Evolutionary conservation across 2,797 vertebrate species (phyloP), one percentile per base, ranked within the genome.

Genomic region (Premnoplex brunnescens): DNA sequence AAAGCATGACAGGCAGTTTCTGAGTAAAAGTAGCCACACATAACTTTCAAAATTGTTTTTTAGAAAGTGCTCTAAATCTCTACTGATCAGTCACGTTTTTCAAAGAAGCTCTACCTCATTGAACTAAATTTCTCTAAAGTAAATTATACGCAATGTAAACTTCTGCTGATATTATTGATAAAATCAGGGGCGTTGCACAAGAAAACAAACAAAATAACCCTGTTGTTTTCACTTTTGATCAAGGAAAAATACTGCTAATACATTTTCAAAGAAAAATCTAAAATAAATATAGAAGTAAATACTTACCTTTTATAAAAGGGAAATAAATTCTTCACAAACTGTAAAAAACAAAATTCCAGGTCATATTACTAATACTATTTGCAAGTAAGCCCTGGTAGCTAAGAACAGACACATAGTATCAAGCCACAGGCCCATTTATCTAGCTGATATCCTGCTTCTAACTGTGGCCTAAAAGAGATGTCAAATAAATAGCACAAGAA

Each of bases 21-120:
- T 90, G 37, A 91, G 54, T 95, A 92, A 87, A 96, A 96, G 92
- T 95, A 93, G 71, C 89, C 94, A 87, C n/a, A 14, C 13, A 51
- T 34, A 82, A 75, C 79, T 86, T 95, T 73, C 67, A 69, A 91
- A 96, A 73, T 32, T 88, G 23, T 41, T 88, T 80, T 66, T 77
- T 51, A 71, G 36, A 74, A 84, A 93, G 54, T 81, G 30, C 14
- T 81, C 58, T 75, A 9, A 51, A 37, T 59, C 62, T 67, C 62
- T 87, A 60, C 41, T 64, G 58, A 91, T 69, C 44, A 49, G 32
- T 51, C 48, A 64, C 43, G 23, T 51, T 91, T 92, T 82, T 89
- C 3, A 20, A 68, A 84, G 66, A 43, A 59, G 49, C 12, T 54
- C 15, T 69, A 7, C 34, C 12, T 67, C 30, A 24, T 11, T 72